Percentiles rank a stretch among this genome's conserved stretches.
These are phyloP conservation scores for Meloidogyne exigua DNA, from an alignment of 1,140 invertebrate species.

Conservation along the genomic window DNA sequence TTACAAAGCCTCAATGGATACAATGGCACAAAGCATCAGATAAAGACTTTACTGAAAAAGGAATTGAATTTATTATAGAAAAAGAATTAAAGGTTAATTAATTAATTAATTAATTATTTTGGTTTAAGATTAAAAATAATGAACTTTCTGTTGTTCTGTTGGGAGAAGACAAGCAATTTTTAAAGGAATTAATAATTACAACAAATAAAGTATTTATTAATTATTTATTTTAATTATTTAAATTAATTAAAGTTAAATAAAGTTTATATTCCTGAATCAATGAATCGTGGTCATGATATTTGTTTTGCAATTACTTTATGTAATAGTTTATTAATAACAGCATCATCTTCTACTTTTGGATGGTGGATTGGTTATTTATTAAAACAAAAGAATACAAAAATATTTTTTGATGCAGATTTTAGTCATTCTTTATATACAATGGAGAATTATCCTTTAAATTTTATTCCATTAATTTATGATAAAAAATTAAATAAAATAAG, in stretches of 20 bases:
- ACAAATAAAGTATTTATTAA: neutral
- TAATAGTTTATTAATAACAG: slow-evolving; percentile 32
- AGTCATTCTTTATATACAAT: neutral
- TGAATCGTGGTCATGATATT: slow-evolving; percentile 31
- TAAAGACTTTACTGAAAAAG: slow-evolving; percentile 13
- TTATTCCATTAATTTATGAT: neutral
- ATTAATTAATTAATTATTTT: slow-evolving; percentile 7
- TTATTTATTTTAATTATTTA: too few relatives aligned
- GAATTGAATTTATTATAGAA: slow-evolving; percentile 7
- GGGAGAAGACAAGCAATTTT: slow-evolving; percentile 3
- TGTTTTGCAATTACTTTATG: slow-evolving; percentile 25
- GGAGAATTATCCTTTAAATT: neutral
- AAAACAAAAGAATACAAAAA: slow-evolving; percentile 9
- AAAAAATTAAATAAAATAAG: neutral
- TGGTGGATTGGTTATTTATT: slow-evolving; percentile 42
- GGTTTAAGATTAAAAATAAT: neutral
- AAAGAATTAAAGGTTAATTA: slow-evolving; percentile 15
- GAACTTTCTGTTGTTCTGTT: slow-evolving; percentile 12
- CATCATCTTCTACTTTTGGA: slow-evolving; percentile 29
- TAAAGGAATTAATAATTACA: slow-evolving; percentile 7
- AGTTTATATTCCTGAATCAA: slow-evolving; percentile 23
- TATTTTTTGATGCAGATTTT: slow-evolving; percentile 5
- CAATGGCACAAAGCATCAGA: neutral
- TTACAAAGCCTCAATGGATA: slow-evolving; percentile 3
- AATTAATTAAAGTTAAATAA: neutral